phyloP scores from a whole-genome alignment of 2,113 vertebrate species.

The Apistogramma diplotaenia region DNA sequence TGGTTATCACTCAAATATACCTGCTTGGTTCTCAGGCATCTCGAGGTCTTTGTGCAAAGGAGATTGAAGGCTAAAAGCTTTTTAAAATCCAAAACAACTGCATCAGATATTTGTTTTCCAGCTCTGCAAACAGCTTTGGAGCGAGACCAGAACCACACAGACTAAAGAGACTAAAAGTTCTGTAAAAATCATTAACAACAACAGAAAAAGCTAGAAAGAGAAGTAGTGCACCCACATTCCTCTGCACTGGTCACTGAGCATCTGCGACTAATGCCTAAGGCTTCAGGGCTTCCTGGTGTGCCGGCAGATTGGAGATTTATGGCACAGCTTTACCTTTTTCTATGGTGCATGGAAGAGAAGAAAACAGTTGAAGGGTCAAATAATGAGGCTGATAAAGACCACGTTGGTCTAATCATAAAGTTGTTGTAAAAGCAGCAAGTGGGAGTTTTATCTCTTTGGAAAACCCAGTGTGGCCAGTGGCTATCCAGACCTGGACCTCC shows the following conservation, averaged over 20 bases:
- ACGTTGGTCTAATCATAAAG: neutral
- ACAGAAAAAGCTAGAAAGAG: neutral
- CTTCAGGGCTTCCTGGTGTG: neutral
- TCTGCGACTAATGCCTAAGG: neutral
- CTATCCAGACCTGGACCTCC: neutral
- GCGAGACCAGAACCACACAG: neutral
- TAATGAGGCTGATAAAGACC: neutral
- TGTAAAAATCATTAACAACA: neutral
- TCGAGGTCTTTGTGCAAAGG: no score
- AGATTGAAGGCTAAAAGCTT: neutral
- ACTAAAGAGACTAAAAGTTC: neutral
- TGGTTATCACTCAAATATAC: neutral
- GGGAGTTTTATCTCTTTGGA: neutral
- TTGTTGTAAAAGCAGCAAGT: neutral
- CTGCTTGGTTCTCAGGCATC: neutral
- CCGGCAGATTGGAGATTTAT: no score
- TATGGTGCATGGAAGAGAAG: neutral
- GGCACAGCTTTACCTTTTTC: no score
- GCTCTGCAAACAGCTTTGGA: neutral
- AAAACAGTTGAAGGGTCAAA: no score
- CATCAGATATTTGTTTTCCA: neutral
- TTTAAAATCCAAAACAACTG: neutral
- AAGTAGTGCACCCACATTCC: neutral
- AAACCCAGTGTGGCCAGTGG: neutral
- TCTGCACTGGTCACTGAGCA: neutral